A percentile compares a stretch with the other conserved stretches of the same genome.
Evolutionary conservation across 1,140 invertebrate genomes (phyloP).

Genomic region (Zaprionus camerounensis): DNA sequence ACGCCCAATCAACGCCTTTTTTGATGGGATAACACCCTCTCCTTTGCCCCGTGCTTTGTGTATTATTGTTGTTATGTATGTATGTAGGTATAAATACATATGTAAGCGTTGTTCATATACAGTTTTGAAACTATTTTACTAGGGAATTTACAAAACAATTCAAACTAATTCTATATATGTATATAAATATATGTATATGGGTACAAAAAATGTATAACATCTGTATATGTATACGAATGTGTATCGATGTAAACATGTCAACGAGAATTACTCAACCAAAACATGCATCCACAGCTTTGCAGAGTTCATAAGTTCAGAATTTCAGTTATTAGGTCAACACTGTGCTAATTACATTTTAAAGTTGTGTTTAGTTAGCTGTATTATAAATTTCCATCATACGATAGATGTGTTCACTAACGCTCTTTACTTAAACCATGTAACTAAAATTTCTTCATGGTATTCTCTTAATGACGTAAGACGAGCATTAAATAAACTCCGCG

Average conservation of each 20-base stretch:
- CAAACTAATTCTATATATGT: background rate
- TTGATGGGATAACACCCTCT: background rate
- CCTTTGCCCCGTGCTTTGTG: background rate
- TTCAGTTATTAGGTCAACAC: background rate
- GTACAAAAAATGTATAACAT: constrained; percentile 2
- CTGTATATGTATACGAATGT: background rate
- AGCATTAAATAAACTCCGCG: background rate
- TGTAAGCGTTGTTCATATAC: background rate
- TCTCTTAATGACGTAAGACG: background rate
- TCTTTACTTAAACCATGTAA: background rate
- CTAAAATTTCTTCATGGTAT: background rate
- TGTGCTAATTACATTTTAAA: background rate
- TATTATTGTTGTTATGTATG: constrained; percentile 4
- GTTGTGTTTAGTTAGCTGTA: background rate
- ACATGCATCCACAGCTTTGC: background rate
- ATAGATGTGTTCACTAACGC: background rate
- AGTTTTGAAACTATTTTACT: background rate
- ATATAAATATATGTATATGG: background rate
- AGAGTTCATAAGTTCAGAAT: background rate
- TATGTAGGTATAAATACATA: background rate
- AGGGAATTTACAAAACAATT: background rate
- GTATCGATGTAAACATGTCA: constrained; percentile 3
- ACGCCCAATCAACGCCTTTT: background rate
- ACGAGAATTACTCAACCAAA: constrained; percentile 7
- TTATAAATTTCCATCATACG: background rate